These are phyloP conservation scores for Marcusenius ussheri DNA, from an alignment of 2,113 vertebrate species.

Conservation along the genomic window DNA sequence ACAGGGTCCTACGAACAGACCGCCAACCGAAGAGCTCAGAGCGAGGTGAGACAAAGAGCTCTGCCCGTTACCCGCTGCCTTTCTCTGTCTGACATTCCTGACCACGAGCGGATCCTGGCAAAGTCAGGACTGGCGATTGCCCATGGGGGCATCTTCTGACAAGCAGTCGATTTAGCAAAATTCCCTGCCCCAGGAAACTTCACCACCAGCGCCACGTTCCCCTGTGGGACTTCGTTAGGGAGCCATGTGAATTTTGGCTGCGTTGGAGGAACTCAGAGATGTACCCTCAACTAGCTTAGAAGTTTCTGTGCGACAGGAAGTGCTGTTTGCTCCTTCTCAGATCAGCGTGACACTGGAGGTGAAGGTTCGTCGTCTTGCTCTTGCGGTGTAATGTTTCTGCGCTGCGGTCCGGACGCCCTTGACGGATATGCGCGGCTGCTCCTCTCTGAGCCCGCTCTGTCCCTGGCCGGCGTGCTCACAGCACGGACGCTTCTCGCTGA, in stretches of 20 bases:
- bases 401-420: neutral
- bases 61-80: neutral
- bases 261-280: neutral
- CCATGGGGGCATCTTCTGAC: neutral
- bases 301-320: neutral
- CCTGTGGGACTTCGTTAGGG: neutral
- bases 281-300: neutral
- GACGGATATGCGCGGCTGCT: neutral
- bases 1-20: neutral
- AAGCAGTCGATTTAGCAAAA: neutral
- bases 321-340: neutral
- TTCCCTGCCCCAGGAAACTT: neutral
- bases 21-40: neutral
- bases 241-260: neutral
- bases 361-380: neutral
- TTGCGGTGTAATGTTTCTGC: neutral
- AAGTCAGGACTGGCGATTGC: neutral
- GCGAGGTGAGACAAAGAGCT: neutral
- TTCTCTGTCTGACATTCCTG: neutral
- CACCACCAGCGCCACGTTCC: neutral
- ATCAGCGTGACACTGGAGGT: neutral
- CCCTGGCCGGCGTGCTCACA: neutral
- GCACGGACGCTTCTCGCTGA: conserved; percentile 21
- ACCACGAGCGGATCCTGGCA: neutral
- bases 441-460: too few species aligned